These are phyloP conservation scores for Gobionotothen gibberifrons DNA, from an alignment of 2,797 vertebrate species.

Conservation along the genomic window DNA sequence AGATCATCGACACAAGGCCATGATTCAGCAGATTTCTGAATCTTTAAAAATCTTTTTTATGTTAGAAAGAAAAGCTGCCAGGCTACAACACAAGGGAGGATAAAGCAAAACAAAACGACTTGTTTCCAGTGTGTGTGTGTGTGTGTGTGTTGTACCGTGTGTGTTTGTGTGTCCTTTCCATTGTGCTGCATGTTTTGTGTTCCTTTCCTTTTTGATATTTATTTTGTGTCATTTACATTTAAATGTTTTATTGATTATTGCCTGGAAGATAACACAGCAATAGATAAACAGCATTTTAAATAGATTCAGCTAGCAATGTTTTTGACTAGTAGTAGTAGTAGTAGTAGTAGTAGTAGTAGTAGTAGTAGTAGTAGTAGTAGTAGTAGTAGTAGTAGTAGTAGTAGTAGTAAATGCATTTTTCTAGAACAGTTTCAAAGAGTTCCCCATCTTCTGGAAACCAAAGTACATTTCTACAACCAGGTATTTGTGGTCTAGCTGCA, in stretches of 20 bases:
- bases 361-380: background rate
- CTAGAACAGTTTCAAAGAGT: background rate
- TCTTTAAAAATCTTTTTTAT: slow-evolving; percentile 2
- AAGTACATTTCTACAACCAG: background rate
- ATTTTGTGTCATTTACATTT: slow-evolving; percentile 29
- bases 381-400: background rate
- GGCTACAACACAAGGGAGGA: slow-evolving; percentile 12
- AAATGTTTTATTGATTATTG: background rate
- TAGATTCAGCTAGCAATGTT: no score
- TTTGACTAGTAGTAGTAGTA: background rate
- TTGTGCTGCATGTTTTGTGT: slow-evolving; percentile 52
- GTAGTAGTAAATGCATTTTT: background rate
- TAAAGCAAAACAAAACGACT: slow-evolving; percentile 62
- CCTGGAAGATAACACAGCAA: background rate
- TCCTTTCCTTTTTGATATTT: slow-evolving; percentile 50
- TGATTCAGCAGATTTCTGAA: slow-evolving; percentile 54
- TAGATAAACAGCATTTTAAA: background rate
- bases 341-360: background rate
- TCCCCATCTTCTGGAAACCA: background rate
- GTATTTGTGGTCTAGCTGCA: slow-evolving; percentile 6
- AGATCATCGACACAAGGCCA: slow-evolving; percentile 7
- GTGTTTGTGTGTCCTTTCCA: slow-evolving; percentile 70
- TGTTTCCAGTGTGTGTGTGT: slow-evolving; percentile 43
- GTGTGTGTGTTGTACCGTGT: slow-evolving; percentile 48
- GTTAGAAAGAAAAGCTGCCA: slow-evolving; percentile 5